Conservation (phyloP, 1,140 invertebrate genomes). For the Scaptomyza montana region DNA sequence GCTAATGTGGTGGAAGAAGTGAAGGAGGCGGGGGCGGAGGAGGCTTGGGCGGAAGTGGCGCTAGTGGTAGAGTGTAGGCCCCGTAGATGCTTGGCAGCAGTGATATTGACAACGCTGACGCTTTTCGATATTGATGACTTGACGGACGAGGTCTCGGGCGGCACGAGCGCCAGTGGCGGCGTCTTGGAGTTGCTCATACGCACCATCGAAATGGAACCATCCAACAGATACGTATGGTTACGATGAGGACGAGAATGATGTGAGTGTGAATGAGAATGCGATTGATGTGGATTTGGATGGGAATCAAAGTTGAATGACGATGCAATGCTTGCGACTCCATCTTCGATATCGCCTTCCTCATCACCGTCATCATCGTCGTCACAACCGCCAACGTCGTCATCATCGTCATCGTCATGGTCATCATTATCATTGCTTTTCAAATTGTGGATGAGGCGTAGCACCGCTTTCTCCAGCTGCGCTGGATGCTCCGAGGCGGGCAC, state of each 20-base stretch:
- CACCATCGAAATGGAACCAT: slow-evolving; percentile 31
- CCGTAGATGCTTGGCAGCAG: slow-evolving; percentile 72
- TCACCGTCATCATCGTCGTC: slow-evolving; percentile 52
- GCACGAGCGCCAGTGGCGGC: slow-evolving; percentile 84
- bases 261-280: slow-evolving; percentile 17
- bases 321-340: slow-evolving; percentile 37
- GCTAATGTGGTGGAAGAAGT: background rate
- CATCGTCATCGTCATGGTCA: slow-evolving; percentile 46
- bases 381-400: slow-evolving; percentile 28
- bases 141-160: slow-evolving; percentile 84
- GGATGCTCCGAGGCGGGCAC: slow-evolving; percentile 87
- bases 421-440: slow-evolving; percentile 74
- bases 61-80: slow-evolving; percentile 21
- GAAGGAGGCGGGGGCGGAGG: too few relatives aligned
- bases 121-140: slow-evolving; percentile 85
- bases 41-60: background rate
- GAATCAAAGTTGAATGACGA: slow-evolving; percentile 26
- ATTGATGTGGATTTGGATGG: slow-evolving; percentile 18
- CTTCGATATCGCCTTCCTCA: slow-evolving; percentile 35
- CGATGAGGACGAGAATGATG: slow-evolving; percentile 25
- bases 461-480: slow-evolving; percentile 87
- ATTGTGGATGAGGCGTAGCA: slow-evolving; percentile 88
- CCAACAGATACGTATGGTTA: slow-evolving; percentile 15
- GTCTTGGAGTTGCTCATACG: slow-evolving; percentile 62
- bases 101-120: slow-evolving; percentile 74